Evolutionary conservation across 2,888 invertebrate genomes (phyloP), one percentile per base, ranked within the genome.

Genomic region (Microdon myrmicae): DNA sequence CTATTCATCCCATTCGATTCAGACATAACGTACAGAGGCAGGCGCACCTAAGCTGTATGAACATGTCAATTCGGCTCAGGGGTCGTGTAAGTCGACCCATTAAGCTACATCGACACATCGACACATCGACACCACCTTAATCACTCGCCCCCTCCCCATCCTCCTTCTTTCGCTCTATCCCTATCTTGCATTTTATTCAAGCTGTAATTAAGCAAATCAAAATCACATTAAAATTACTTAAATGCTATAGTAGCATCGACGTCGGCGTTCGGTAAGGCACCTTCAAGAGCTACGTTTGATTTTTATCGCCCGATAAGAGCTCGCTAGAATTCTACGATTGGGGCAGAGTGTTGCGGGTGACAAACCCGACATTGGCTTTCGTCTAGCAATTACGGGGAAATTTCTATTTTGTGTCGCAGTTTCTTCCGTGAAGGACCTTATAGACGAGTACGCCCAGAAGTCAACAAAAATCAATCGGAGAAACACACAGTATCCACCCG

Each of bases 401-500:
- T n/a, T n/a, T n/a, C n/a, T n/a, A n/a, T n/a, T n/a, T n/a, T n/a
- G n/a, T n/a, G n/a, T n/a, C n/a, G n/a, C n/a, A n/a, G n/a, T n/a
- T n/a, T n/a, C n/a, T n/a, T n/a, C n/a, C n/a, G n/a, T n/a, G n/a
- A n/a, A n/a, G n/a, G n/a, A n/a, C n/a, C n/a, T n/a, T n/a, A n/a
- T n/a, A n/a, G n/a, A n/a, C n/a, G n/a, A n/a, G n/a, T n/a, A 58
- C 37, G 47, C 58, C 51, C 64, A 64, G 64, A 51, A 64, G 64
- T 64, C 56, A 64, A 64, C 47, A 32, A 34, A 64, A 64, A 64
- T 64, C 64, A 64, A 64, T 64, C 64, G 58, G 47, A 64, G 45
- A 43, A 47, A 31, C 23, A 39, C 32, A 59, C 26, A 23, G n/a
- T 26, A 22, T 29, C 44, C 44, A 25, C 39, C 17, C 6, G 9